A percentile compares a stretch with the other conserved stretches of the same genome.
Conservation (phyloP, 2,888 invertebrate species). For the Acanthococcus lagerstroemiae region DNA sequence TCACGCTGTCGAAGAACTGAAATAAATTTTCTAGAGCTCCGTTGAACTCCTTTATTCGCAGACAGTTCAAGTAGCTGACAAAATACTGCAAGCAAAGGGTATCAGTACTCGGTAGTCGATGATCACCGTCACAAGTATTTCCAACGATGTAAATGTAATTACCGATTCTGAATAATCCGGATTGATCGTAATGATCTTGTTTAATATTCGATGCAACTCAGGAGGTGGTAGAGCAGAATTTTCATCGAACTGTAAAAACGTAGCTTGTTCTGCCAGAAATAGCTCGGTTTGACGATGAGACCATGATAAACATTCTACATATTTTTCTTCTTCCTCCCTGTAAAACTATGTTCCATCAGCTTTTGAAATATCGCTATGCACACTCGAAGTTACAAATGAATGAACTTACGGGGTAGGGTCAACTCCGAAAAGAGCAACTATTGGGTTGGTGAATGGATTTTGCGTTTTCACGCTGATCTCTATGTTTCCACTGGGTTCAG, state of each 20-base stretch:
- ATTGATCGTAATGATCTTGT: conserved; percentile 61
- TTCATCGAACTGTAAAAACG: conserved; percentile 70
- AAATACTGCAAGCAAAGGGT: conserved; percentile 56
- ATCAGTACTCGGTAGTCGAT: conserved; percentile 41
- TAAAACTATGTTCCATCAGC: neutral
- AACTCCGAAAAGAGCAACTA: conserved; percentile 16
- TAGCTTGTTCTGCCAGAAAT: conserved; percentile 77
- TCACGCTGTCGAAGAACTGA: conserved; percentile 66
- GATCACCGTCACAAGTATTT: conserved; percentile 13
- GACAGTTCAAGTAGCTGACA: conserved; percentile 77
- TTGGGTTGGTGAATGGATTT: conserved; percentile 17
- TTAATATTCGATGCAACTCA: conserved; percentile 63
- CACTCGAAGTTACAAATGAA: neutral
- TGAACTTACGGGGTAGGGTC: conserved; percentile 19
- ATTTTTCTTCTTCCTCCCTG: conserved; percentile 21
- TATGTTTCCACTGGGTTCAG: neutral
- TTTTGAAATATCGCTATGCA: neutral
- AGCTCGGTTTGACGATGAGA: conserved; percentile 80
- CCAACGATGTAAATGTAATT: conserved; percentile 42
- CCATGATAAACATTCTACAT: conserved; percentile 45
- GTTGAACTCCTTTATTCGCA: conserved; percentile 77
- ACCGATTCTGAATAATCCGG: conserved; percentile 74
- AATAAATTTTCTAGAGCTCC: conserved; percentile 68
- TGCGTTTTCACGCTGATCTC: conserved; percentile 17
- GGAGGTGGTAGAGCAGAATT: conserved; percentile 64